Percentiles rank a stretch among this genome's conserved stretches.
These are phyloP conservation scores for Aegotheles bennettii DNA, from an alignment of 2,113 vertebrate species.

Conservation along the genomic window DNA sequence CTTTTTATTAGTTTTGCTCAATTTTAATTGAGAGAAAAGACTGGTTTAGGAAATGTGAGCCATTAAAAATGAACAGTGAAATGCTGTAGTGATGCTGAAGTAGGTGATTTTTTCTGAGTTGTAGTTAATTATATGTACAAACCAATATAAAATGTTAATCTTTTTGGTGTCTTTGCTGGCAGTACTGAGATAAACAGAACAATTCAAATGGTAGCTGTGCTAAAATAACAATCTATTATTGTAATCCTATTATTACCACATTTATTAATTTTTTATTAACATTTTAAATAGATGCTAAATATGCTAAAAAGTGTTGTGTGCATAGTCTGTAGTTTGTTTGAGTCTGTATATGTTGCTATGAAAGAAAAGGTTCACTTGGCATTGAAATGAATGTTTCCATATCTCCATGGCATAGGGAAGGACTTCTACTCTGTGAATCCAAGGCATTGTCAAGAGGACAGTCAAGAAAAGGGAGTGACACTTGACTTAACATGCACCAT, in stretches of 20 bases:
- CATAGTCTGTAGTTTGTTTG: not conserved
- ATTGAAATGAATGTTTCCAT: not conserved
- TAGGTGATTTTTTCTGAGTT: not conserved
- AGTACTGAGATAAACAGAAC: not conserved
- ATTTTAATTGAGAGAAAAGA: not conserved
- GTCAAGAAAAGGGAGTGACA: not conserved
- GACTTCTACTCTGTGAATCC: not conserved
- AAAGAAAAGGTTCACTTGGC: not conserved
- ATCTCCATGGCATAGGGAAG: not conserved
- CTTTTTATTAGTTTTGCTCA: not conserved
- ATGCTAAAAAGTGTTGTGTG: not conserved
- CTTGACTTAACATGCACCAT: not conserved
- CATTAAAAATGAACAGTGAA: conserved; percentile 4
- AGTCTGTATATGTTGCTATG: not conserved
- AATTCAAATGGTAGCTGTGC: not conserved
- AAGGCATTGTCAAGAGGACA: not conserved
- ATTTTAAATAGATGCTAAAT: not conserved
- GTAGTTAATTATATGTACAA: not conserved
- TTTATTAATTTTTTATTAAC: not conserved
- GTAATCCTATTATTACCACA: not conserved
- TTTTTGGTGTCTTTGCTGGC: not conserved
- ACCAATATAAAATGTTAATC: not conserved
- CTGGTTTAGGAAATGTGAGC: not conserved
- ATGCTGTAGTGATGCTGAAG: not conserved
- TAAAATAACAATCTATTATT: not conserved